Evolutionary conservation across 2,888 invertebrate genomes (phyloP).

Genomic region (Caenorhabditis uteleia): DNA sequence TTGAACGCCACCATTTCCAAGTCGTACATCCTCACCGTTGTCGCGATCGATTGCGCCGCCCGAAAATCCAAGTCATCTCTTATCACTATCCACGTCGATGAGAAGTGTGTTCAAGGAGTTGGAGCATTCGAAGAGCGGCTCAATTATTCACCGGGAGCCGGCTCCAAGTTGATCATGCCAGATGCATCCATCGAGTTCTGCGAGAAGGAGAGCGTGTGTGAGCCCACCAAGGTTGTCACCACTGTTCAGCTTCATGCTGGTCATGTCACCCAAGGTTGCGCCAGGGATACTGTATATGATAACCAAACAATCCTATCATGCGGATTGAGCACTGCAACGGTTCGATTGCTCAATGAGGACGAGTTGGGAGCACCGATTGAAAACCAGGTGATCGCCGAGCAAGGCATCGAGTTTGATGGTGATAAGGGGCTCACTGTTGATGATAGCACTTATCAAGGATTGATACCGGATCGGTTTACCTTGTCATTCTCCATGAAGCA

Average conservation of each 20-base stretch:
- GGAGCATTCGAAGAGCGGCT: conserved; percentile 71
- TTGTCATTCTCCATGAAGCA: conserved; percentile 94
- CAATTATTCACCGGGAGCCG: conserved; percentile 85
- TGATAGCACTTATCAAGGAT: conserved; percentile 71
- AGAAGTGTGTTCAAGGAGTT: conserved; percentile 69
- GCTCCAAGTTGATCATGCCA: conserved; percentile 79
- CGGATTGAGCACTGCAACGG: conserved; percentile 32
- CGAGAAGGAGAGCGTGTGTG: conserved; percentile 43
- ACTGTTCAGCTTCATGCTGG: conserved; percentile 79
- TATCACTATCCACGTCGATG: conserved; percentile 91
- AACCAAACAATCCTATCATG: conserved; percentile 46
- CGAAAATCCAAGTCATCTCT: conserved; percentile 83
- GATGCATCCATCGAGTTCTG: conserved; percentile 48
- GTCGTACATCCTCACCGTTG: conserved; percentile 93
- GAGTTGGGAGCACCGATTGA: conserved; percentile 72
- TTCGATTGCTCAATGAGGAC: conserved; percentile 38
- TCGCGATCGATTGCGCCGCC: conserved; percentile 97
- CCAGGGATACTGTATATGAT: conserved; percentile 83
- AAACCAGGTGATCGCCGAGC: conserved; percentile 28
- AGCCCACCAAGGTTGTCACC: conserved; percentile 69
- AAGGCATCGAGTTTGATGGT: conserved; percentile 90
- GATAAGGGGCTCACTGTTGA: conserved; percentile 55
- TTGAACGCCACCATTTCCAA: conserved; percentile 89
- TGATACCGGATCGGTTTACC: conserved; percentile 76
- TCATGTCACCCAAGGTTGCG: conserved; percentile 94